Percentiles rank a stretch among this genome's conserved stretches.
Evolutionary conservation across 2,113 vertebrate species (phyloP).

Genomic region (Oncorhynchus kisutch): DNA sequence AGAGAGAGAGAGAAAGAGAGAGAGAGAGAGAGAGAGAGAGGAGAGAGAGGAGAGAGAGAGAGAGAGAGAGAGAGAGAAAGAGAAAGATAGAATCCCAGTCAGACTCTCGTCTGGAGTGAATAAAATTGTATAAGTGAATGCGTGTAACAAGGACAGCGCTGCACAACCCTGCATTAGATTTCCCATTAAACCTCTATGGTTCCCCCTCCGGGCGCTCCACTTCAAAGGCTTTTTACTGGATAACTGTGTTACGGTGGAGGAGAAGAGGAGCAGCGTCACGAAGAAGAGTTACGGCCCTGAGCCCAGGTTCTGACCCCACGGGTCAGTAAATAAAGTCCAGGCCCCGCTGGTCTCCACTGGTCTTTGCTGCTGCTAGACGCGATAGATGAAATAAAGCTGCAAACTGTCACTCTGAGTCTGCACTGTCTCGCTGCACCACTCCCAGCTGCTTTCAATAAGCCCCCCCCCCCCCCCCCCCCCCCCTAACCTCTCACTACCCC

Average conservation of each 20-base stretch:
- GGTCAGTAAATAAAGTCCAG: constrained; percentile 53
- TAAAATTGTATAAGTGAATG: constrained; percentile 42
- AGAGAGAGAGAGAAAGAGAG: not conserved
- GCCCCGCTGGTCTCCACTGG: constrained; percentile 32
- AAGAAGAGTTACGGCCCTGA: constrained; percentile 65
- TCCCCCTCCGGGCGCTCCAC: constrained; percentile 36
- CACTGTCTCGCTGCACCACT: constrained; percentile 46
- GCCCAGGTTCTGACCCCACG: constrained; percentile 51
- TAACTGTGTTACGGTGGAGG: constrained; percentile 53
- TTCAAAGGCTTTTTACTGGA: constrained; percentile 69
- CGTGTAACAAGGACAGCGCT: constrained; percentile 45
- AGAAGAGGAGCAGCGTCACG: constrained; percentile 43
- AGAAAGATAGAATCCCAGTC: not conserved
- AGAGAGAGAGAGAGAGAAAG: too few relatives aligned
- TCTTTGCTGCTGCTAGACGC: too few relatives aligned
- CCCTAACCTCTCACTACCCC: not conserved
- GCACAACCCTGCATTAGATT: constrained; percentile 59
- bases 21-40: not conserved
- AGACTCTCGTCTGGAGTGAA: constrained; percentile 8
- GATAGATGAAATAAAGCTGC: too few relatives aligned
- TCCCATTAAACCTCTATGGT: constrained; percentile 47
- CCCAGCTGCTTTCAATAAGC: constrained; percentile 77
- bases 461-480: constrained; percentile 32
- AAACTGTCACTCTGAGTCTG: too few relatives aligned
- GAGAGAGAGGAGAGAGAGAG: not conserved